Base-by-base conservation (phyloP, 2,797 vertebrate species). In the Pelobates cultripes region DNA sequence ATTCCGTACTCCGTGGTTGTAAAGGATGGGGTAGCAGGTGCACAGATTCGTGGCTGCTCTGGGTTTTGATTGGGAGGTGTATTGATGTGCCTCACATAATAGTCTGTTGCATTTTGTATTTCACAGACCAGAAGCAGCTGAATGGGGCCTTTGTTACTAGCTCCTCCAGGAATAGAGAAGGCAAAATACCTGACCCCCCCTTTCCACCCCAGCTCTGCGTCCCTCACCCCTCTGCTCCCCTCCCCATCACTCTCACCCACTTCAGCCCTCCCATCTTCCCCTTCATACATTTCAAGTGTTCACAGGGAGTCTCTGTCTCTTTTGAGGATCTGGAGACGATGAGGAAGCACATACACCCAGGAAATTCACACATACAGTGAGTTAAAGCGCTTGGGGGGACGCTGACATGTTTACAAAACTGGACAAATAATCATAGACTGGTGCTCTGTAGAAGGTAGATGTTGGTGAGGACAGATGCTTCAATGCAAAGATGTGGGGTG, bases 111-210 rank as follows among this genome's bases (percentile, higher is more conserved):
- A 71, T 83, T 75, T 83, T 79, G 71, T 83, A 14, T 71, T 83
- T 75, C 91, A 86, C 86, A 86, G 91, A 91, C 92, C 91, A 92
- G 88, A 90, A 90, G 93, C 91, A 88, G 90, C 87, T 98, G 95
- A 98, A 98, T 95, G 92, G 94, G 89, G 90, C 93, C 95, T 97
- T 98, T 98, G 97, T 98, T 97, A 90, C 83, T 68, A 45, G 86
- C 91, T 91, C 92, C 89, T 82, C 90, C 87, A 86, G 91, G 94
- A 95, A 93, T 88, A 87, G 93, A 92, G 89, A 92, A 92, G 94
- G 94, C 92, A 92, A 89, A 91, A 93, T 95, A 97, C 96, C 96
- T 97, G 95, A 91, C 88, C 87, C 85, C 78, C 78, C 40, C 17
- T 80, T 85, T 57, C 43, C 76, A 71, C 73, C 55, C 70, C 4